These are phyloP conservation scores for Agrochola circellaris DNA, from an alignment of 2,888 invertebrate genomes.

Conservation along the genomic window DNA sequence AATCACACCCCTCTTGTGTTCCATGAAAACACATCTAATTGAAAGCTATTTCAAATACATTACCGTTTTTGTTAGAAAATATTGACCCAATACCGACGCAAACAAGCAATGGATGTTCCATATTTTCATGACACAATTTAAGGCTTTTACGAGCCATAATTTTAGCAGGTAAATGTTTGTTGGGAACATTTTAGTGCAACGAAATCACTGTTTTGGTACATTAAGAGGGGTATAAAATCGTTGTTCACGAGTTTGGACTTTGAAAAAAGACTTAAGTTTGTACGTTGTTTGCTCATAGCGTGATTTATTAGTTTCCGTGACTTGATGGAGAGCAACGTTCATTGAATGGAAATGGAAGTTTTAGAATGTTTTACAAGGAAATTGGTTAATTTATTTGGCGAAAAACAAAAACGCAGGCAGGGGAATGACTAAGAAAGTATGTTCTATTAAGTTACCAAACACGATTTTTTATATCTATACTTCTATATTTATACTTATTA, in stretches of 20 bases:
- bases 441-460: too few relatives aligned
- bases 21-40: slow-evolving; percentile 9
- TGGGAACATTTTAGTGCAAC: slow-evolving; percentile 42
- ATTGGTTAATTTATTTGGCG: neutral
- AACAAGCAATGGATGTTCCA: neutral
- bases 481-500: too few relatives aligned
- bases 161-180: slow-evolving; percentile 26
- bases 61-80: slow-evolving; percentile 3
- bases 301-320: slow-evolving; percentile 20
- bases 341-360: too few relatives aligned
- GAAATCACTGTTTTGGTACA: slow-evolving; percentile 29
- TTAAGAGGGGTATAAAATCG: slow-evolving; percentile 16
- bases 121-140: slow-evolving; percentile 20
- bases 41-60: slow-evolving; percentile 15
- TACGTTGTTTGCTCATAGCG: slow-evolving; percentile 23
- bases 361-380: neutral
- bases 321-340: slow-evolving; percentile 7
- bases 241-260: slow-evolving; percentile 23
- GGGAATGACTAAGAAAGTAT: neutral
- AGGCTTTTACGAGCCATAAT: slow-evolving; percentile 18
- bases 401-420: neutral
- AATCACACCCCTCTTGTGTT: slow-evolving; percentile 11
- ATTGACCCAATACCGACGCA: neutral
- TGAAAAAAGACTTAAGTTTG: slow-evolving; percentile 26
- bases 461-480: too few relatives aligned